Conservation (phyloP, 2,888 invertebrate species). For the Bruchidius siliquastri region DNA sequence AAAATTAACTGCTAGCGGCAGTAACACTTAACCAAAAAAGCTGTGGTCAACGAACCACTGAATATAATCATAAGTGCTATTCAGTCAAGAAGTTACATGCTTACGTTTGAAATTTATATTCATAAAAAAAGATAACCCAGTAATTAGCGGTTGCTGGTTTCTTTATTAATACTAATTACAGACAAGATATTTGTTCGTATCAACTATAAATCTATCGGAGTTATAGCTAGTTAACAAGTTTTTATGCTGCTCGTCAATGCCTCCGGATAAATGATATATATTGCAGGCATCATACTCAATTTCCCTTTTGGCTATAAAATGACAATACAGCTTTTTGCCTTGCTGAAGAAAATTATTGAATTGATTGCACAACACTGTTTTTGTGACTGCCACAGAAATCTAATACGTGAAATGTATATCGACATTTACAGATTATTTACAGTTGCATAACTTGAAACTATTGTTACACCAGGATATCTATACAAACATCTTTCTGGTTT, state of each 20-base stretch:
- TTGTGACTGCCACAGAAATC: not conserved
- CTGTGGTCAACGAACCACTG: not conserved
- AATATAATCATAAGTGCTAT: not conserved
- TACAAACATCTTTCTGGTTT: too few species aligned
- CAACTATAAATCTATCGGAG: not conserved
- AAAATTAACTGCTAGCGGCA: not conserved
- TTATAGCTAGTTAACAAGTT: not conserved
- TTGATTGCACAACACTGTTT: not conserved
- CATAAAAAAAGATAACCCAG: not conserved
- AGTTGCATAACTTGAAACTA: too few species aligned
- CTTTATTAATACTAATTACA: not conserved
- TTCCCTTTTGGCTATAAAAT: not conserved
- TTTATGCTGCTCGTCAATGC: not conserved
- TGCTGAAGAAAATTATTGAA: not conserved
- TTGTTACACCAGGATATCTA: too few species aligned
- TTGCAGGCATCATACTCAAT: not conserved
- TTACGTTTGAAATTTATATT: not conserved
- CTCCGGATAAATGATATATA: not conserved
- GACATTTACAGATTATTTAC: not conserved
- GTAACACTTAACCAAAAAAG: not conserved
- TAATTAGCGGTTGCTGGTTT: not conserved
- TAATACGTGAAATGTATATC: not conserved
- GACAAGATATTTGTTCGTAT: not conserved
- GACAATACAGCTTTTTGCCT: not conserved
- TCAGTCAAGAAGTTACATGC: not conserved